Percentiles rank a stretch among this genome's conserved stretches.
These are phyloP conservation scores for Pyrrhosoma nymphula DNA, from an alignment of 2,888 invertebrate genomes.

Conservation along the genomic window DNA sequence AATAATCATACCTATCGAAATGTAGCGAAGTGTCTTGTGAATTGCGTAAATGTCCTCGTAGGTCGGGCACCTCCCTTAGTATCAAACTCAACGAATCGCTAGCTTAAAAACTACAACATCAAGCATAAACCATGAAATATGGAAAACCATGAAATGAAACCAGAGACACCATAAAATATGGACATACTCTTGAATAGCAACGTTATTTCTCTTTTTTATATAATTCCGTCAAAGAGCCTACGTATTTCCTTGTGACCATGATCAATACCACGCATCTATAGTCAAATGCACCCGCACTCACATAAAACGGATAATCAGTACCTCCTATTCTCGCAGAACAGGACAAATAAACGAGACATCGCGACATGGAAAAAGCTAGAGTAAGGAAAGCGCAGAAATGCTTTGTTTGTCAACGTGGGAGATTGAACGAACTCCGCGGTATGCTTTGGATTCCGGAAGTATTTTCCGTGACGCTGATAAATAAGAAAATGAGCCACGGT, in stretches of 20 bases:
- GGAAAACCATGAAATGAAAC: no score
- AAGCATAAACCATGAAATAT: no score
- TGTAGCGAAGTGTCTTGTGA: no score
- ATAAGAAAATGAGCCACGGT: neutral
- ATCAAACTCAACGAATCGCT: no score
- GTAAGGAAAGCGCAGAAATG: neutral
- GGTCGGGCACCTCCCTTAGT: no score
- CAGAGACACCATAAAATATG: no score
- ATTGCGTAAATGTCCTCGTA: no score
- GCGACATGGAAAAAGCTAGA: neutral
- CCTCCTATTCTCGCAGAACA: neutral
- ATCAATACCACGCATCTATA: neutral
- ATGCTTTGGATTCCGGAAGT: neutral
- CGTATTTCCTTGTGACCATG: neutral
- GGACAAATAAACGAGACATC: neutral
- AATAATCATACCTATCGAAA: no score
- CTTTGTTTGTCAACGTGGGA: neutral
- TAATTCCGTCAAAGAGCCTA: neutral
- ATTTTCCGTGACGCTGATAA: neutral
- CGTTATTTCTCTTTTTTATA: neutral
- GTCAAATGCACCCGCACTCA: neutral
- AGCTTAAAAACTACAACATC: no score
- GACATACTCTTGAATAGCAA: no score
- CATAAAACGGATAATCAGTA: neutral
- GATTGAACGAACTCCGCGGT: neutral